Conservation (phyloP, 1,140 invertebrate species). For the Drosophila pectinifera region DNA sequence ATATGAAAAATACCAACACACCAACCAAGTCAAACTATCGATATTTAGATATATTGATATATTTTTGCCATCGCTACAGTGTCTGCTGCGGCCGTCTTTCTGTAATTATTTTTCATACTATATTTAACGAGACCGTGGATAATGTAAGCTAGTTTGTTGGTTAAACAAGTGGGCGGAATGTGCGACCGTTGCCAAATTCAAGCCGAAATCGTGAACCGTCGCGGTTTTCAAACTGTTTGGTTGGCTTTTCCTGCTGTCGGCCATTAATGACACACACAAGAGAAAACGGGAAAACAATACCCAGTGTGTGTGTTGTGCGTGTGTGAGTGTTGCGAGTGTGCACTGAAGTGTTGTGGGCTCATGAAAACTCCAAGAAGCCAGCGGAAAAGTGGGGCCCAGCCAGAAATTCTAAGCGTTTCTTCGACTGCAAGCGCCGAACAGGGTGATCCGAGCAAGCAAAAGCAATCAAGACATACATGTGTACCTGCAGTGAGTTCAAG, state of each 20-base stretch:
- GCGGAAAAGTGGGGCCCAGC: conserved; percentile 21
- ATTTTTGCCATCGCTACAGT: conserved; percentile 26
- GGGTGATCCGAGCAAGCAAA: conserved; percentile 34
- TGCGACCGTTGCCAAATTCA: conserved; percentile 7
- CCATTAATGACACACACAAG: conserved; percentile 42
- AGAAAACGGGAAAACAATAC: conserved; percentile 49
- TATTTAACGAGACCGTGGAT: conserved; percentile 20
- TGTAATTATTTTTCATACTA: conserved; percentile 43
- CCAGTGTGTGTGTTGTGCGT: conserved; percentile 18
- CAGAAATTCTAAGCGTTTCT: conserved; percentile 8
- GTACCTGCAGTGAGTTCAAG: conserved; percentile 64
- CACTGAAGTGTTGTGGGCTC: conserved; percentile 60
- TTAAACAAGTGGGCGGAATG: conserved; percentile 7
- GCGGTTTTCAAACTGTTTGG: not conserved
- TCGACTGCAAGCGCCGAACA: conserved; percentile 33
- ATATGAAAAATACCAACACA: too few species aligned
- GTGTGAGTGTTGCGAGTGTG: conserved; percentile 34
- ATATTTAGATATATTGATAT: conserved; percentile 13
- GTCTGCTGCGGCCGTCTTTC: conserved; percentile 38
- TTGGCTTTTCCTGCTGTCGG: conserved; percentile 36
- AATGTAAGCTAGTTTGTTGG: conserved; percentile 24
- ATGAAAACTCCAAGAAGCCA: conserved; percentile 38
- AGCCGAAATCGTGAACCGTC: not conserved
- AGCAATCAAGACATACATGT: conserved; percentile 27
- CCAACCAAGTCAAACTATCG: conserved; percentile 1